Percentiles rank a stretch among this genome's conserved stretches.
Conservation (phyloP, 37 sponge, comb jelly and placozoan genomes). For the Aplysina aerophoba region DNA sequence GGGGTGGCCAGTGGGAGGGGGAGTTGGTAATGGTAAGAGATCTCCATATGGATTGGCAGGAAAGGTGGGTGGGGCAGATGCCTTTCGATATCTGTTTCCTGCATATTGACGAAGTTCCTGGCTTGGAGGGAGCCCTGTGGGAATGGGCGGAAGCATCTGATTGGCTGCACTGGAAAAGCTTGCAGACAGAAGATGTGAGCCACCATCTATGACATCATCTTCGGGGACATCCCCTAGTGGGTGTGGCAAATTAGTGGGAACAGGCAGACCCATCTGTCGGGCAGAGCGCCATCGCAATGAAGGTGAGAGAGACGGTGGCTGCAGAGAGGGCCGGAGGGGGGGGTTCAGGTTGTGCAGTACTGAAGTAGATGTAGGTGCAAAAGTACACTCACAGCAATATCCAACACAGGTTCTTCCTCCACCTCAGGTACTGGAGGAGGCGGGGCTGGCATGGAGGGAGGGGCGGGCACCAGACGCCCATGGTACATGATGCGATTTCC, state of each 20-base stretch:
- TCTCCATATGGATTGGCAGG: not conserved
- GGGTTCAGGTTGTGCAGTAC: not conserved
- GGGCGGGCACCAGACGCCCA: conserved; percentile 28
- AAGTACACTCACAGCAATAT: not conserved
- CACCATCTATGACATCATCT: not conserved
- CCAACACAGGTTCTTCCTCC: not conserved
- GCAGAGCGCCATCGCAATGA: conserved; percentile 3
- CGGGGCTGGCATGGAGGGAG: conserved; percentile 12
- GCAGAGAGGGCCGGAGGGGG: not conserved
- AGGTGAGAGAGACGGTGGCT: not conserved
- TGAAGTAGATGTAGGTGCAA: not conserved
- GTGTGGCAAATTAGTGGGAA: not conserved
- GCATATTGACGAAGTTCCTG: not conserved
- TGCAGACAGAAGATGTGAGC: not conserved
- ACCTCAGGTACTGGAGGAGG: conserved; percentile 37
- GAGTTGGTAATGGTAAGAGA: conserved; percentile 19
- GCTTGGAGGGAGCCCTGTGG: not conserved
- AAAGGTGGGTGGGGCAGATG: not conserved
- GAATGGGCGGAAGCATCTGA: conserved; percentile 28
- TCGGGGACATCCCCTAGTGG: conserved; percentile 23
- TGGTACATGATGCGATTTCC: conserved; percentile 1
- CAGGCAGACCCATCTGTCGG: conserved; percentile 2
- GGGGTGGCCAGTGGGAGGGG: conserved; percentile 25
- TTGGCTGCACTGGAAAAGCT: not conserved
- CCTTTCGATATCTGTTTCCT: conserved; percentile 20